Evolutionary conservation across 2,113 vertebrate species (phyloP), one percentile per base, ranked within the genome.

Genomic region (Benitochromis conjunctus): DNA sequence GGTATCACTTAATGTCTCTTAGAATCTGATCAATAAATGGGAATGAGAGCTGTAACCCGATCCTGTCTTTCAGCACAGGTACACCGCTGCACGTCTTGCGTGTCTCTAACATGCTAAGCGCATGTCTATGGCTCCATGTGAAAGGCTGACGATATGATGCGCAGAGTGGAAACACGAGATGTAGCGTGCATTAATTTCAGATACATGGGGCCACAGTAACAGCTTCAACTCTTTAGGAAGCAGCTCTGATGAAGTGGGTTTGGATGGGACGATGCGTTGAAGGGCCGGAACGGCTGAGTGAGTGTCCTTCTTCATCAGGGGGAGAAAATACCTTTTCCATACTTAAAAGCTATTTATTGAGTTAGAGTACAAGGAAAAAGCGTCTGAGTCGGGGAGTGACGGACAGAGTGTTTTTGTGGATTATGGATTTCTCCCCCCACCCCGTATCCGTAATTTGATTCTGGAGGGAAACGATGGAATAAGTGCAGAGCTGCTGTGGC

Each of bases 291-390:
- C 85, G 83, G 82, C 89, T 93, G 94, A 91, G 88, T 88, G 93
- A 93, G 89, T 91, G 91, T 94, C 93, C 85, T 89, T 91, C 92
- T 94, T 93, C 89, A 93, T 94, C 88, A 94, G 80, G 51, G 54
- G 82, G 80, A 90, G 90, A 94, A 95, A 95, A 94, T 94, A 94
- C 91, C 94, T 92, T 95, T 95, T 95, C 94, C 93, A 87, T 95
- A 96, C 93, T 96, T 96, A 94, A 96, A 96, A 96, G 96, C 95
- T 95, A 94, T 94, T 96, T 96, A 96, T 96, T 93, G 95, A 95
- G 96, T 97, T 96, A 95, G 92, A 94, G 91, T 90, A 94, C 93
- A 95, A 89, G 94, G 92, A 88, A 71, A 94, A 92, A 95, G 94
- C 90, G 89, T 94, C 95, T 94, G 94, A 90, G 95, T 92, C 76